Conservation (phyloP, 2,888 invertebrate species). For the Drosophila suboccidentalis region DNA sequence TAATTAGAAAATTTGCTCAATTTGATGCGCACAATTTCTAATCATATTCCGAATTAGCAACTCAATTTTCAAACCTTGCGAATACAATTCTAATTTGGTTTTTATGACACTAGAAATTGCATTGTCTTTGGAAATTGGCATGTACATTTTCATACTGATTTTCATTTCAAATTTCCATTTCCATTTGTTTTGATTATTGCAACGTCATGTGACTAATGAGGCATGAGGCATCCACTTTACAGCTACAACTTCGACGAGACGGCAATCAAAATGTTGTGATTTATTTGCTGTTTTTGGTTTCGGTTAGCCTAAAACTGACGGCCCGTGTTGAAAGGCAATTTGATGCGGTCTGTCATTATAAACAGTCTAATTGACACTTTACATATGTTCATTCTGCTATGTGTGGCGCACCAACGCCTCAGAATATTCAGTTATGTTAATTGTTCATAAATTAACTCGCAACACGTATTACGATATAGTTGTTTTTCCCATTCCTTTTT, state of each 20-base stretch:
- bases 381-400: slow-evolving; percentile 25
- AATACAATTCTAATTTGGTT: slow-evolving; percentile 43
- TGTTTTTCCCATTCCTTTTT: not conserved
- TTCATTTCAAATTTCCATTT: slow-evolving; percentile 38
- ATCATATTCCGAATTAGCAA: slow-evolving; percentile 18
- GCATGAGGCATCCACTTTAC: slow-evolving; percentile 12
- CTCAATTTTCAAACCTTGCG: slow-evolving; percentile 32
- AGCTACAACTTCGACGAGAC: slow-evolving; percentile 32
- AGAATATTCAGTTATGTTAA: slow-evolving; percentile 36
- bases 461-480: slow-evolving; percentile 9
- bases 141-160: slow-evolving; percentile 39
- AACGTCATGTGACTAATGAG: slow-evolving; percentile 47
- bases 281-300: not conserved
- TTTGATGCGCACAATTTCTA: slow-evolving; percentile 16
- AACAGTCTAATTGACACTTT: slow-evolving; percentile 50
- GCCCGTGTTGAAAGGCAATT: slow-evolving; percentile 26
- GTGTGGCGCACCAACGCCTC: slow-evolving; percentile 16
- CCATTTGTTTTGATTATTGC: slow-evolving; percentile 28
- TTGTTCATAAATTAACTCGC: slow-evolving; percentile 44
- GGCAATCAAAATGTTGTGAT: slow-evolving; percentile 17
- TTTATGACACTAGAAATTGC: slow-evolving; percentile 41
- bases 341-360: slow-evolving; percentile 29
- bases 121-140: slow-evolving; percentile 44
- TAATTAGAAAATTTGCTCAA: slow-evolving; percentile 11
- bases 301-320: slow-evolving; percentile 11